phyloP scores from a whole-genome alignment of 2,113 vertebrate genomes.

The Galbula dea region DNA sequence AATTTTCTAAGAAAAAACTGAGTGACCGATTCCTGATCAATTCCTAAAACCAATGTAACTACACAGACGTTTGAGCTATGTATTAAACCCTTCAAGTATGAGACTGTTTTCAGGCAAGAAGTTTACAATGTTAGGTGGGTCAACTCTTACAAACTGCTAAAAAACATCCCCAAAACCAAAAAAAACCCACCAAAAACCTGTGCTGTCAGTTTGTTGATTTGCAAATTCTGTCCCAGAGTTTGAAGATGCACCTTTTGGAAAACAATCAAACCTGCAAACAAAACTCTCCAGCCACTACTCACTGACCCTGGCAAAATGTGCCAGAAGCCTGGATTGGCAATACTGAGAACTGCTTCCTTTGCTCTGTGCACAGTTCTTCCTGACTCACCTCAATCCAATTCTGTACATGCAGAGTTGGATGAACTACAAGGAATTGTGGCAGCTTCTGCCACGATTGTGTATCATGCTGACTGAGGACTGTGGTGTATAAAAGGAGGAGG shows the following conservation, averaged over 20 bases:
- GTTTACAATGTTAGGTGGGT: not conserved
- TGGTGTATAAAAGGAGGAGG: not conserved
- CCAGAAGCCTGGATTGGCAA: not conserved
- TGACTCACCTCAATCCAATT: not conserved
- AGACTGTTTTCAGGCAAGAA: not conserved
- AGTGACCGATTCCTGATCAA: not conserved
- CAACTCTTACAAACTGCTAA: not conserved
- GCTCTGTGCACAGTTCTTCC: not conserved
- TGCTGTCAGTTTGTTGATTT: not conserved
- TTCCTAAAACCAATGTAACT: not conserved
- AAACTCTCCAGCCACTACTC: not conserved
- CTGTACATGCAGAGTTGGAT: not conserved
- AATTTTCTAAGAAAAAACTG: not conserved
- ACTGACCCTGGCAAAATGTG: not conserved
- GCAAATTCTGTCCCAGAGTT: not conserved
- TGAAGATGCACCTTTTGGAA: not conserved
- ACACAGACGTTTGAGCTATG: not conserved
- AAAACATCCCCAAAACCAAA: no score
- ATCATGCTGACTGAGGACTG: not conserved
- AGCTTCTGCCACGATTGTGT: not conserved
- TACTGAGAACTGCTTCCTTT: not conserved
- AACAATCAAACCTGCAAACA: not conserved
- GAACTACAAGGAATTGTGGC: not conserved
- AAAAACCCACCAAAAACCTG: no score
- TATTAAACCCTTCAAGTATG: not conserved